Percentiles rank a stretch among this genome's conserved stretches.
phyloP scores from a whole-genome alignment of 2,888 invertebrate species.

The Agriopis marginaria region DNA sequence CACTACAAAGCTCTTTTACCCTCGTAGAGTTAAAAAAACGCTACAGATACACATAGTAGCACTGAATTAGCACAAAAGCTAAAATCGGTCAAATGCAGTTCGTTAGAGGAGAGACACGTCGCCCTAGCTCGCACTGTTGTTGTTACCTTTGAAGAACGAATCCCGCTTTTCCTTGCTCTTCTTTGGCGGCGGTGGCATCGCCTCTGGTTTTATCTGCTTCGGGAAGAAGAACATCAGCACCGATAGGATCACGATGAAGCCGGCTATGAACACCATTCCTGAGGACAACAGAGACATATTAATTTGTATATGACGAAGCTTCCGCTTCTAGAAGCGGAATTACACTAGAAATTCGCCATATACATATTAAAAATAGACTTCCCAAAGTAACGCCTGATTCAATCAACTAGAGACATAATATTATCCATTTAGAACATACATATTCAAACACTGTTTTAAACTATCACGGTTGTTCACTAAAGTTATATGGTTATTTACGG shows the following conservation, averaged over 20 bases:
- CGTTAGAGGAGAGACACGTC: neutral
- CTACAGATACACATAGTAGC: neutral
- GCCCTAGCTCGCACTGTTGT: neutral
- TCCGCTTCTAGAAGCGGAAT: too few relatives aligned
- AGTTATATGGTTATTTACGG: too few relatives aligned
- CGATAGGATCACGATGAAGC: constrained; percentile 93
- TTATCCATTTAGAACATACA: too few relatives aligned
- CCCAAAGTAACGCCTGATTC: too few relatives aligned
- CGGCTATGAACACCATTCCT: constrained; percentile 94
- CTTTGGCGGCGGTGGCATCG: constrained; percentile 66
- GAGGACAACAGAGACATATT: constrained; percentile 39
- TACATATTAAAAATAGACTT: too few relatives aligned
- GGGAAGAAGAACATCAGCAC: constrained; percentile 97
- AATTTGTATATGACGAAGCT: too few relatives aligned
- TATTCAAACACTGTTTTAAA: too few relatives aligned
- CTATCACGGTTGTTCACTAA: too few relatives aligned
- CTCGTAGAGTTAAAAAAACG: neutral
- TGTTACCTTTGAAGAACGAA: constrained; percentile 88
- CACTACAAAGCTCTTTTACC: too few relatives aligned
- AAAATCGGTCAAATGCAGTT: neutral
- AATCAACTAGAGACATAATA: too few relatives aligned
- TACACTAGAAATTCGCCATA: too few relatives aligned
- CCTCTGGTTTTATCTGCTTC: constrained; percentile 88
- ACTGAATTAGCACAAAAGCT: neutral
- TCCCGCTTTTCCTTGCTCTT: constrained; percentile 72